Conservation (phyloP, 2,113 vertebrate species). For the Orientallactaga bullata region DNA sequence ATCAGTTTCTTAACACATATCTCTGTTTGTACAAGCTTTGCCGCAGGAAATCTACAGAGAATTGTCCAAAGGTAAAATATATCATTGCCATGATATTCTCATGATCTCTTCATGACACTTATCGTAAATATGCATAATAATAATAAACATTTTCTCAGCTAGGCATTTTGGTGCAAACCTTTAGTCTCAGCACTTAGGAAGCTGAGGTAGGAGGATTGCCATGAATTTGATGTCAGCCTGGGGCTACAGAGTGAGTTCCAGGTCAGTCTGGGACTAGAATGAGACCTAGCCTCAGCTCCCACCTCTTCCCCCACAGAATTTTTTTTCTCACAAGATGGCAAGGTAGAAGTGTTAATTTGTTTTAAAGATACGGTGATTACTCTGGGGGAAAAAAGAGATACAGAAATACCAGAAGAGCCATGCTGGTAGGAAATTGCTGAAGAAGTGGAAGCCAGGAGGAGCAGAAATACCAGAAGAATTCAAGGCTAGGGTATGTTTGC, state of each 20-base stretch:
- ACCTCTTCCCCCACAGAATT: background rate
- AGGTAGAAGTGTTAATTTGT: constrained; percentile 8
- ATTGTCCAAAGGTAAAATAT: constrained; percentile 91
- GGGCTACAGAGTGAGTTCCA: too few relatives aligned
- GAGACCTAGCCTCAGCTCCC: too few relatives aligned
- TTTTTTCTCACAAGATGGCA: constrained; percentile 9
- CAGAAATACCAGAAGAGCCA: background rate
- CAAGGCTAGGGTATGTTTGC: too few relatives aligned
- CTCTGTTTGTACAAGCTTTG: constrained; percentile 92
- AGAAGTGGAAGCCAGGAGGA: too few relatives aligned
- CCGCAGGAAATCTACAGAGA: constrained; percentile 91
- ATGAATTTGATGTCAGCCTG: too few relatives aligned
- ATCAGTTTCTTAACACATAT: constrained; percentile 87
- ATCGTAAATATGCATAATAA: constrained; percentile 60
- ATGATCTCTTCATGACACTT: constrained; percentile 61
- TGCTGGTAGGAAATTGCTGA: background rate
- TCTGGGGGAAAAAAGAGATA: background rate
- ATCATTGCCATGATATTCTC: constrained; percentile 80
- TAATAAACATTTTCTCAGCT: too few relatives aligned
- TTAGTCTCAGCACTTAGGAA: too few relatives aligned
- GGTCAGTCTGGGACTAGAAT: too few relatives aligned
- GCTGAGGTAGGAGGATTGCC: too few relatives aligned
- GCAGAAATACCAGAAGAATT: background rate
- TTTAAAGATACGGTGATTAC: constrained; percentile 1
- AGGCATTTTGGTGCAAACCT: too few relatives aligned